A percentile compares a stretch with the other conserved stretches of the same genome.
Evolutionary conservation across 30 jellyfish, hydroid and myxozoan genomes (phyloP).

Genomic region (Hydractinia echinata): DNA sequence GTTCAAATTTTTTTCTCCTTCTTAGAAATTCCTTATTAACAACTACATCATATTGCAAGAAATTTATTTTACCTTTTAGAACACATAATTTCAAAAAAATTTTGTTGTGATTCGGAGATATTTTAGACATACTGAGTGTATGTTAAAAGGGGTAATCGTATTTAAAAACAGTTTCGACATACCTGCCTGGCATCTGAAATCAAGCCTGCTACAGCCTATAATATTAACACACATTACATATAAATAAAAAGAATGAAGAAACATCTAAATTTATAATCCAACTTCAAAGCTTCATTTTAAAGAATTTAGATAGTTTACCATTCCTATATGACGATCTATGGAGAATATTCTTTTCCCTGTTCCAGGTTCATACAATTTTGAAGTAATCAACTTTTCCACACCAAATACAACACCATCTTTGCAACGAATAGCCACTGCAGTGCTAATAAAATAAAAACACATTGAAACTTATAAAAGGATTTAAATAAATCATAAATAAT

Average conservation of each 20-base stretch:
- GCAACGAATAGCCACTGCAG: constrained; percentile 89
- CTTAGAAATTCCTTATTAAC: too few relatives aligned
- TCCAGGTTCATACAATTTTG: constrained; percentile 94
- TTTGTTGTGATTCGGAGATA: too few relatives aligned
- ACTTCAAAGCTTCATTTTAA: neutral
- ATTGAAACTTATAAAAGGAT: neutral
- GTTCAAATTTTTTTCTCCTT: too few relatives aligned
- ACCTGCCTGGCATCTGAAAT: constrained; percentile 99
- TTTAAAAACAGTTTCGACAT: neutral
- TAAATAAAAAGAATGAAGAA: too few relatives aligned
- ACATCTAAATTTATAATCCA: neutral
- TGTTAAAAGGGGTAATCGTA: too few relatives aligned
- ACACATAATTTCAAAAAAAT: too few relatives aligned
- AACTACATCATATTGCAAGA: too few relatives aligned
- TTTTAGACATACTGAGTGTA: too few relatives aligned
- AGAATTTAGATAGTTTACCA: constrained; percentile 42
- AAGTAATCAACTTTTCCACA: constrained; percentile 87
- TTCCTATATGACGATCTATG: constrained; percentile 90
- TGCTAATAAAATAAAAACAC: constrained; percentile 35
- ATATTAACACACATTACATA: neutral
- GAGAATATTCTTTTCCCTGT: constrained; percentile 77
- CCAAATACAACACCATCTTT: constrained; percentile 97
- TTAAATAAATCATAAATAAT: too few relatives aligned
- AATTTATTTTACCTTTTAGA: too few relatives aligned
- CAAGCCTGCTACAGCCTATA: constrained; percentile 89